phyloP scores from a whole-genome alignment of 2,888 invertebrate genomes.

The Operophtera brumata region DNA sequence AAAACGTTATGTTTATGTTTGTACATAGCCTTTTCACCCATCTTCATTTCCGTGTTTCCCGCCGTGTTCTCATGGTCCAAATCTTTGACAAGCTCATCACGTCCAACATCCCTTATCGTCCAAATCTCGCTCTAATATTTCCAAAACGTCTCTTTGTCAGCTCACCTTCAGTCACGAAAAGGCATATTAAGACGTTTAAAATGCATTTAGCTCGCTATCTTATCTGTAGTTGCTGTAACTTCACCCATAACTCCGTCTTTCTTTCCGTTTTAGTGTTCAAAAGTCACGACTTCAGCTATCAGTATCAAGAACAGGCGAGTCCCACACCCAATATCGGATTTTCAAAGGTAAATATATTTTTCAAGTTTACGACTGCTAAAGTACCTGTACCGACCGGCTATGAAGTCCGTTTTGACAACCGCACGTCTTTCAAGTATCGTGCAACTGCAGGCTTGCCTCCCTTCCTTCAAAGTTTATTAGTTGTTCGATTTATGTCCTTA shows the following conservation, averaged over 20 bases:
- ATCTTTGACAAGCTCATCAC: constrained; percentile 70
- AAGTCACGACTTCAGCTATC: constrained; percentile 85
- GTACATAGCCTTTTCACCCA: constrained; percentile 15
- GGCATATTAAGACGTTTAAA: constrained; percentile 79
- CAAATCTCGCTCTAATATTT: constrained; percentile 57
- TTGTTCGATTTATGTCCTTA: no score
- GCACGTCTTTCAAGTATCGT: not conserved
- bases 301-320: constrained; percentile 84
- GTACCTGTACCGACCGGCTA: not conserved
- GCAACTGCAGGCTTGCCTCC: no score
- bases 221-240: constrained; percentile 73
- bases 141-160: constrained; percentile 69
- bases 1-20: constrained; percentile 11
- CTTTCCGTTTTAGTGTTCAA: constrained; percentile 92
- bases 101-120: constrained; percentile 60
- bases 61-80: constrained; percentile 65
- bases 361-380: constrained; percentile 53
- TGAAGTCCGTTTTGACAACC: not conserved
- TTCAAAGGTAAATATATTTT: constrained; percentile 86
- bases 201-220: constrained; percentile 78
- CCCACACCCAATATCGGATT: constrained; percentile 94
- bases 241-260: constrained; percentile 77
- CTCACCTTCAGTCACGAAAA: constrained; percentile 77
- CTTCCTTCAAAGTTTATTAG: no score
- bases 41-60: constrained; percentile 54